phyloP scores from a whole-genome alignment of 2,113 vertebrate genomes.

The Oryctolagus cuniculus region mOryCun1.1 NC_091438.1:88605001-88605500 shows the following conservation, averaged over 20 bases:
- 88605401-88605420: neutral
- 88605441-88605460: neutral
- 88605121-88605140: neutral
- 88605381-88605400: neutral
- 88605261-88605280: neutral
- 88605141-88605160: slow-evolving; percentile 45
- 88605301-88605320: slow-evolving; percentile 2
- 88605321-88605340: neutral
- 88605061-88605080: neutral
- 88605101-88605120: neutral
- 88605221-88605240: neutral
- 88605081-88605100: neutral
- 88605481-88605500: slow-evolving; percentile 27
- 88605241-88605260: neutral
- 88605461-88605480: slow-evolving; percentile 54
- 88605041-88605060: neutral
- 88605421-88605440: neutral
- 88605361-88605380: neutral
- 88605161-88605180: neutral
- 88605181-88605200: neutral
- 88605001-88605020: neutral
- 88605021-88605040: neutral
- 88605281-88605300: neutral
- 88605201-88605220: neutral
- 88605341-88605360: neutral